Evolutionary conservation across 2,113 vertebrate species (phyloP).

Genomic region (Chunga burmeisteri): DNA sequence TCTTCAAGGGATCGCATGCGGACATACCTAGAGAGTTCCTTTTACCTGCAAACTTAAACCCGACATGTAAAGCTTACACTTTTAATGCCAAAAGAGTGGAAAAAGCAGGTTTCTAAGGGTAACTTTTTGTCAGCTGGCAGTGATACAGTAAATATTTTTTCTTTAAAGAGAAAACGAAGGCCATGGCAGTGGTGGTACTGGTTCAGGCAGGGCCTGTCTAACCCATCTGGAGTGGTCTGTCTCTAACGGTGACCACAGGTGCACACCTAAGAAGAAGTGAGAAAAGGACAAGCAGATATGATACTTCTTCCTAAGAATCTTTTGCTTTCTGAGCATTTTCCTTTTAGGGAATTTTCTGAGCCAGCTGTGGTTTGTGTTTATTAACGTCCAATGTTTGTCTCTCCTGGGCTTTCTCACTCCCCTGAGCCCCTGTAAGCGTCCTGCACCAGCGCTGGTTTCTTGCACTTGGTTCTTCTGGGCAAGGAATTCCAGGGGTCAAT

Average conservation of each 20-base stretch:
- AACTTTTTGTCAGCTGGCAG: not conserved
- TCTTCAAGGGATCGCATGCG: rapidly evolving
- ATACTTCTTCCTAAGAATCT: not conserved
- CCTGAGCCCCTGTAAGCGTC: rapidly evolving
- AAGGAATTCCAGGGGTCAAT: not conserved
- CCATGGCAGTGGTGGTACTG: rapidly evolving
- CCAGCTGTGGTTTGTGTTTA: not conserved
- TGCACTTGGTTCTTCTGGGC: not conserved
- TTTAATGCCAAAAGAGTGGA: not conserved
- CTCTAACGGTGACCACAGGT: rapidly evolving
- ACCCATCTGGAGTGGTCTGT: rapidly evolving
- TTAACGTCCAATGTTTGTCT: not conserved
- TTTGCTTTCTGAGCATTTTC: not conserved
- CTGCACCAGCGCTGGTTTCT: rapidly evolving
- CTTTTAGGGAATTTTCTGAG: not conserved
- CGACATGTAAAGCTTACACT: not conserved
- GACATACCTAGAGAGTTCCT: not conserved
- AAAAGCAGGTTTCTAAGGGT: rapidly evolving
- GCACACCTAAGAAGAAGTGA: not conserved
- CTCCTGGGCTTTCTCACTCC: not conserved
- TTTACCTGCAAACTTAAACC: not conserved
- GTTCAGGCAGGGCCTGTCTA: not conserved
- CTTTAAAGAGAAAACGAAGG: not conserved
- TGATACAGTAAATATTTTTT: no score
- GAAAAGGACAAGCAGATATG: not conserved